These are phyloP conservation scores for Rotaria magnacalcarata DNA, from an alignment of 2,888 invertebrate species.

Conservation along the genomic window DNA sequence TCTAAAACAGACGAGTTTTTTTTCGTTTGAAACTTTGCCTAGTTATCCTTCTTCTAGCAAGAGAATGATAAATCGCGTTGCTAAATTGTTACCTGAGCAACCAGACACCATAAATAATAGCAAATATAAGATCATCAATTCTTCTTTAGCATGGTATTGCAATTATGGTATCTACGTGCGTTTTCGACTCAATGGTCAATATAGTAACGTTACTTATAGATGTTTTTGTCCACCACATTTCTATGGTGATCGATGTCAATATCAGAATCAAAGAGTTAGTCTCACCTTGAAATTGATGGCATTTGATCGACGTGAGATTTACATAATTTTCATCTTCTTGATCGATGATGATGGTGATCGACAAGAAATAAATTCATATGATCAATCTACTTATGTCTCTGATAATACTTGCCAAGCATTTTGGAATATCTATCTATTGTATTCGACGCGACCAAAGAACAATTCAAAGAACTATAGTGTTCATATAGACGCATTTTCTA, in stretches of 20 bases:
- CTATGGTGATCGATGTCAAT: background rate
- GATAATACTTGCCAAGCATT: background rate
- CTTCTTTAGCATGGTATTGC: background rate
- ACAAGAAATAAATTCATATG: background rate
- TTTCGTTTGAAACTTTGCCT: background rate
- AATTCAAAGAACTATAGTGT: background rate
- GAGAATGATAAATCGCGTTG: background rate
- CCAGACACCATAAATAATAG: no score
- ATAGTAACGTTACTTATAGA: background rate
- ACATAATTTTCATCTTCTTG: background rate
- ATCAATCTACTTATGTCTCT: background rate
- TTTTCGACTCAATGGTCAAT: background rate
- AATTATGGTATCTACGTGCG: background rate
- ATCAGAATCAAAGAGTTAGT: conserved; percentile 21
- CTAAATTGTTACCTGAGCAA: background rate
- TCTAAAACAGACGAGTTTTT: background rate
- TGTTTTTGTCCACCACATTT: background rate
- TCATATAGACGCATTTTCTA: background rate
- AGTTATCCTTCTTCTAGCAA: background rate
- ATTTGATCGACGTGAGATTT: background rate
- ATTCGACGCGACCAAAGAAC: background rate
- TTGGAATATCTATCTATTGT: background rate
- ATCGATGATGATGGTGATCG: background rate
- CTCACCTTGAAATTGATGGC: background rate
- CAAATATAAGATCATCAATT: background rate